Evolutionary conservation across 2,888 invertebrate genomes (phyloP), one percentile per base, ranked within the genome.

Genomic region (Opisthograptis luteolata): DNA sequence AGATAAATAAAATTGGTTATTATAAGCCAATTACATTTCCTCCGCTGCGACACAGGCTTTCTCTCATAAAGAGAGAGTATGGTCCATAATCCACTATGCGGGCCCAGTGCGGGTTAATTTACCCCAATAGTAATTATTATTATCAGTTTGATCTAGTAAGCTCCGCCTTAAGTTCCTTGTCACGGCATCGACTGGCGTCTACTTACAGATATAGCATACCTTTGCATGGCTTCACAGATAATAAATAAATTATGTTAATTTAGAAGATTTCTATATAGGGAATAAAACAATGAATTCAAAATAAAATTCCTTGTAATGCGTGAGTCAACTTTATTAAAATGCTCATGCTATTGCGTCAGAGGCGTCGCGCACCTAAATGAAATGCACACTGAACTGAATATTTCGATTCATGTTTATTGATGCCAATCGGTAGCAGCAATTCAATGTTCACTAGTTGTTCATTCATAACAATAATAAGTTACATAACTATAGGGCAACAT

Each of bases 241-340:
- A 37, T 22, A 8, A 17, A 30, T 27, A 24, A 12, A 9, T 24
- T 30, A 41, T 48, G 34, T 34, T 20, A 25, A 48, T 48, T 48
- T 19, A 25, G 27, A 37, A 31, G 31, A 31, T 42, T 36, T 9
- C 36, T 31, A 42, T 42, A 39, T 45, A 39, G 17, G 14, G 35
- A 41, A 50, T 45, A 47, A 46, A 53, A 58, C 57, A 60, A 60
- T 55, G 42, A 43, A 53, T 20, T 27, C 39, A 12, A 44, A 50
- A 45, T 39, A 40, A 44, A 46, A 52, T 47, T 50, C 49, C 24
- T 5, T 31, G 40, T 50, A 47, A 40, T 31, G 45, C 14, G 31
- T 50, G 45, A 53, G 55, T 58, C 46, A 55, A 45, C 44, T 45
- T 46, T 55, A 59, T 59, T 55, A 44, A 59, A 55, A 55, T 51